Conservation (phyloP, 2,888 invertebrate genomes). For the Terebella lapidaria region DNA sequence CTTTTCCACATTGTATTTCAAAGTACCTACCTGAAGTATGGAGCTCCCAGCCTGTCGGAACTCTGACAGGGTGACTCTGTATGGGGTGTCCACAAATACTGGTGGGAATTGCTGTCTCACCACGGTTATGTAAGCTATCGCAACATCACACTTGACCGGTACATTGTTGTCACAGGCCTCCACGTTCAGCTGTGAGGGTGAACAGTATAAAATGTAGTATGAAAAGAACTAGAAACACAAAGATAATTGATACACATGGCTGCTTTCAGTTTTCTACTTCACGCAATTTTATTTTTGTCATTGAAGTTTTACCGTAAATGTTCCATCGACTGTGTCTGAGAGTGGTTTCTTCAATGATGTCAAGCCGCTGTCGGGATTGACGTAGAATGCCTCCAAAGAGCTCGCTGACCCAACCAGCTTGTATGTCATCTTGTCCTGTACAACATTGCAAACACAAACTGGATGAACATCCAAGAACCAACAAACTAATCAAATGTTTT, state of each 20-base stretch:
- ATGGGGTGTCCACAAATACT: constrained; percentile 27
- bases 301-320: constrained; percentile 18
- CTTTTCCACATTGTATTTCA: too few relatives aligned
- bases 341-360: constrained; percentile 27
- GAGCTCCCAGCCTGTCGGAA: constrained; percentile 20
- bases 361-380: constrained; percentile 25
- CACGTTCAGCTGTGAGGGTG: constrained; percentile 24
- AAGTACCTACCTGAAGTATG: constrained; percentile 15
- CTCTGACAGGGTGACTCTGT: constrained; percentile 30
- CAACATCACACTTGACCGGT: constrained; percentile 25
- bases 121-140: constrained; percentile 19
- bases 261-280: too few relatives aligned
- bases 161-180: constrained; percentile 26
- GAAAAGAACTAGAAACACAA: too few relatives aligned
- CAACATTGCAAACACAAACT: not conserved
- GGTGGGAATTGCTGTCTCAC: constrained; percentile 21
- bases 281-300: too few relatives aligned
- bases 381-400: constrained; percentile 24
- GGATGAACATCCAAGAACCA: not conserved
- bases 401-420: constrained; percentile 19
- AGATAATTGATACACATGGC: too few relatives aligned
- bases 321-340: constrained; percentile 21
- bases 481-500: too few relatives aligned
- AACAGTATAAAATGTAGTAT: too few relatives aligned
- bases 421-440: constrained; percentile 24